phyloP scores from a whole-genome alignment of 2,113 vertebrate genomes.

The Oryzias melastigma region DNA sequence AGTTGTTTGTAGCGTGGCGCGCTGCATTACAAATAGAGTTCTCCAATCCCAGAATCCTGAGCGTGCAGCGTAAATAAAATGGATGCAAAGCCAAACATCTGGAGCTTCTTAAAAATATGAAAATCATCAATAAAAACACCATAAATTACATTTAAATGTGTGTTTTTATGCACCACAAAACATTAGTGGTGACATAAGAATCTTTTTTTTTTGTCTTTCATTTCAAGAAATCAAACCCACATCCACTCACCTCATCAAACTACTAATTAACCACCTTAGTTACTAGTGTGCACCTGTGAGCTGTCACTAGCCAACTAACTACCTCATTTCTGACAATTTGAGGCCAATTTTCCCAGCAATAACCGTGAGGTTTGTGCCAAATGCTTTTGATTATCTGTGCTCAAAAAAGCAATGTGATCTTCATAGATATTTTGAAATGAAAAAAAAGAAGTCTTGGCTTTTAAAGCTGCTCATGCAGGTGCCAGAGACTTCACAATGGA shows the following conservation, averaged over 20 bases:
- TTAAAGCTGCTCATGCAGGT: constrained; percentile 19
- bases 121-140: no score
- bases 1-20: no score
- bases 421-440: constrained; percentile 20
- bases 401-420: constrained; percentile 7
- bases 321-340: constrained; percentile 22
- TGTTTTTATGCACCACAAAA: no score
- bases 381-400: constrained; percentile 12
- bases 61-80: no score
- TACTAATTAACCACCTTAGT: constrained; percentile 52
- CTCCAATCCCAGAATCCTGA: no score
- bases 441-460: constrained; percentile 27
- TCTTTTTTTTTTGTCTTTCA: no score
- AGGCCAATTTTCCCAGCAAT: constrained; percentile 27
- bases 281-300: constrained; percentile 58
- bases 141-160: no score
- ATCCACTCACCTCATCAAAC: background rate
- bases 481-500: constrained; percentile 12
- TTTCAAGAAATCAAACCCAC: background rate
- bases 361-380: constrained; percentile 37
- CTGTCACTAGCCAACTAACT: constrained; percentile 43
- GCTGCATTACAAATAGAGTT: no score
- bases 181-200: no score
- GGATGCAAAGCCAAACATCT: no score
- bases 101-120: no score